Evolutionary conservation across 2,888 invertebrate species (phyloP).

Genomic region (Eupithecia centaureata): DNA sequence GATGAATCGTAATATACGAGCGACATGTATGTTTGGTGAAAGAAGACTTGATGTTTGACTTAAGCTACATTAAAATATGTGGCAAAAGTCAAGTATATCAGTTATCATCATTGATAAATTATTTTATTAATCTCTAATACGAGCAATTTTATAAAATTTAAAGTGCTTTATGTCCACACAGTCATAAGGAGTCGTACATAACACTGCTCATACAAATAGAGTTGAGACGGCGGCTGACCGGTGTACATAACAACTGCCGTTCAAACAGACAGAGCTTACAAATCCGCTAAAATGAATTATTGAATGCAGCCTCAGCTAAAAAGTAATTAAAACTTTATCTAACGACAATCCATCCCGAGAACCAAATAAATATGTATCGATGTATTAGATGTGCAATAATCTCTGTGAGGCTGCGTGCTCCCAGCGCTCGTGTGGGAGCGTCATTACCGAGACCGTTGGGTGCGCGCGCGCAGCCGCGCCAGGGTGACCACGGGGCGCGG

Average conservation of each 20-base stretch:
- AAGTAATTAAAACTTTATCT: conserved; percentile 8
- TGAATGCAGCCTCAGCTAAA: background rate
- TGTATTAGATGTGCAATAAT: conserved; percentile 17
- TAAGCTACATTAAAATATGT: too few species aligned
- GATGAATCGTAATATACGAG: conserved; percentile 9
- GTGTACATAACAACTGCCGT: too few species aligned
- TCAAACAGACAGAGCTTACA: background rate
- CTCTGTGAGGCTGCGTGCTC: conserved; percentile 7
- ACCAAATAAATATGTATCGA: conserved; percentile 1
- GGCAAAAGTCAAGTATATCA: too few species aligned
- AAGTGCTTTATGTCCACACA: too few species aligned
- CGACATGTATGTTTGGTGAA: background rate
- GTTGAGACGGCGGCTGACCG: too few species aligned
- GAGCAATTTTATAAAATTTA: too few species aligned
- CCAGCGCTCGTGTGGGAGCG: conserved; percentile 16
- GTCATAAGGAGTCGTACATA: too few species aligned
- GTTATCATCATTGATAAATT: too few species aligned
- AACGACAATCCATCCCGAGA: background rate
- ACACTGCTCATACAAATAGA: too few species aligned
- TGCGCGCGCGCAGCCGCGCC: conserved; percentile 21
- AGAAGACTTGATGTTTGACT: background rate
- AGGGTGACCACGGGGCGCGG: conserved; percentile 26
- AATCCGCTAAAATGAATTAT: background rate
- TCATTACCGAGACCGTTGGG: conserved; percentile 25
- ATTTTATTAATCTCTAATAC: too few species aligned